Percentiles rank a stretch among this genome's conserved stretches.
phyloP scores from a whole-genome alignment of 2,888 invertebrate genomes.

The Perizoma flavofasciatum region DNA sequence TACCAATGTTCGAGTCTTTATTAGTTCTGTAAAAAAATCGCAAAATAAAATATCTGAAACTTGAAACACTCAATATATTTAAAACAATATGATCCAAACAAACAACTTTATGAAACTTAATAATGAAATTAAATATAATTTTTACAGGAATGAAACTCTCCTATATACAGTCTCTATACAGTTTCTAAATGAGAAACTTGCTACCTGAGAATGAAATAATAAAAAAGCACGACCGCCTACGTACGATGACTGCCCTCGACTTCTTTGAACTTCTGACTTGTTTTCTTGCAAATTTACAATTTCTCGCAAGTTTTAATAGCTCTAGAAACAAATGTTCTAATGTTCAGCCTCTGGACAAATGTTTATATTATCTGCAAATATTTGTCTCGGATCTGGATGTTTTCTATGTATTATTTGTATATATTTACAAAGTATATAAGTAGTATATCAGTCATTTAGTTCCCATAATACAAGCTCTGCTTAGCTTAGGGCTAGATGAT shows the following conservation, averaged over 20 bases:
- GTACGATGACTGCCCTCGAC: conserved; percentile 22
- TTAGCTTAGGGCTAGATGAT: too few relatives aligned
- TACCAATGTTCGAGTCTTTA: too few relatives aligned
- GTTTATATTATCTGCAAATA: too few relatives aligned
- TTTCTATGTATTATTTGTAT: too few relatives aligned
- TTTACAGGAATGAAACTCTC: conserved; percentile 17
- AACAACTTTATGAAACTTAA: too few relatives aligned
- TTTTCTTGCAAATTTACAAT: conserved; percentile 39
- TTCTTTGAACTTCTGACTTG: conserved; percentile 41
- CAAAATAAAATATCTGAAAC: neutral
- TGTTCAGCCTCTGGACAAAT: too few relatives aligned
- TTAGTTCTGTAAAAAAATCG: too few relatives aligned
- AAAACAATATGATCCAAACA: neutral
- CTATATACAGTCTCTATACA: too few relatives aligned
- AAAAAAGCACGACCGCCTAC: conserved; percentile 22
- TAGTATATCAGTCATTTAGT: too few relatives aligned
- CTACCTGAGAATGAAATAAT: conserved; percentile 31
- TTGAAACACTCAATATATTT: neutral
- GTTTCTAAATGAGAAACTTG: conserved; percentile 29
- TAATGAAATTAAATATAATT: conserved; percentile 19
- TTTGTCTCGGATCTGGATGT: too few relatives aligned
- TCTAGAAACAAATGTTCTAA: neutral
- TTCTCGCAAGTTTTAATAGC: conserved; percentile 21
- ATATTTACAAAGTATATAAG: too few relatives aligned
- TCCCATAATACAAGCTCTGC: too few relatives aligned